Evolutionary conservation across 1,140 invertebrate genomes (phyloP), one percentile per base, ranked within the genome.

Genomic region (Zaprionus ghesquierei): DNA sequence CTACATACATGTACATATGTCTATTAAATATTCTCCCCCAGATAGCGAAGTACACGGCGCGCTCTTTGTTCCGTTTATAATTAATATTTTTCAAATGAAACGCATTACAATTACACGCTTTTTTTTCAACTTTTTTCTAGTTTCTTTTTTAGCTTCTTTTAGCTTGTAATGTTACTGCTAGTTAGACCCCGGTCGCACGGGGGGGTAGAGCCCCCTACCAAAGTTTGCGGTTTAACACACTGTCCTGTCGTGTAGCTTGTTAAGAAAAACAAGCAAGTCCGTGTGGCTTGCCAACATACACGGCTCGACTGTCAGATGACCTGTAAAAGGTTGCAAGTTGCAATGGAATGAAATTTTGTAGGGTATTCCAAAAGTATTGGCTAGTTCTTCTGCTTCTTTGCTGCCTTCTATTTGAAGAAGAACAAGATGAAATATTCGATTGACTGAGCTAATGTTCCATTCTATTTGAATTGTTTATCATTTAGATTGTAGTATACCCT

Each of bases 41-140:
- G 18, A 46, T 46, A 46, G 41, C 5, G 15, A 9, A 25, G 65
- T 50, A 58, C 31, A 58, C n/a, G 41, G 20, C 27, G 58, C 25
- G 27, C 54, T 20, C 50, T 51, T 54, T 62, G 22, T 58, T 31
- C 61, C 61, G 75, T 69, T 87, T 87, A 76, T 86, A 86, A 86
- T 86, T 87, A 79, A 79, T 81, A 82, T 86, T 86, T 87, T 86
- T 75, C 64, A 82, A 87, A 81, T 79, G 71, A 81, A 87, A 86
- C 75, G 71, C 55, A 86, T 86, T 86, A 85, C 81, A 81, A 79
- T 86, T 87, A 55, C 44, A 64, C 56, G 33, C 46, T 38, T 53
- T 77, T 69, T 46, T 65, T 13, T 6, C 50, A 25, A 1, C 1
- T 5, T 61, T n/a, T 46, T 50, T 61, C 15, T 22, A 12, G 27